phyloP scores from a whole-genome alignment of 2,113 vertebrate genomes.

The Phrynocephalus versicolor region DNA sequence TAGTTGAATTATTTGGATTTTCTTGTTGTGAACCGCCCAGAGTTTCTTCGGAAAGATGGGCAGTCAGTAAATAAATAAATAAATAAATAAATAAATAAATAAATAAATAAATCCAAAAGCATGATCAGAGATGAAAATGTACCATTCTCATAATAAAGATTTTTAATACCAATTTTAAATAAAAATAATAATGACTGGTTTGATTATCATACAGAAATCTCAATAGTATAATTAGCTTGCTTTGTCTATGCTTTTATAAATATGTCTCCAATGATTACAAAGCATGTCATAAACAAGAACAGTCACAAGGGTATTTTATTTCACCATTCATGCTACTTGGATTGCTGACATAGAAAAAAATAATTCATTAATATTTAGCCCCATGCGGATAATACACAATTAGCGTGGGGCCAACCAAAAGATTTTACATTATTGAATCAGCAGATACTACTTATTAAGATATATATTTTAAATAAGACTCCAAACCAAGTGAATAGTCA shows the following conservation, averaged over 20 bases:
- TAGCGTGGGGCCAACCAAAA: too few species aligned
- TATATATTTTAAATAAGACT: constrained; percentile 30
- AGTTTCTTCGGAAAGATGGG: too few species aligned
- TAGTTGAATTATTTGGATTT: too few species aligned
- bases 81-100: too few species aligned
- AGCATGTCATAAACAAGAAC: constrained; percentile 17
- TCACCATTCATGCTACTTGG: constrained; percentile 9
- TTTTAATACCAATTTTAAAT: neutral
- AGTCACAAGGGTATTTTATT: neutral
- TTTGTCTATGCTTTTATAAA: constrained; percentile 25
- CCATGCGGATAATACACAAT: neutral
- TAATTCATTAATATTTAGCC: neutral
- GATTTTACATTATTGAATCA: neutral
- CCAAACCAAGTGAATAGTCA: constrained; percentile 27
- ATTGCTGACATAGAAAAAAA: neutral
- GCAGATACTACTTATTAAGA: neutral
- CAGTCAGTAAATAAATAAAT: too few species aligned
- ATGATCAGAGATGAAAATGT: neutral
- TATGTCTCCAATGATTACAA: constrained; percentile 18
- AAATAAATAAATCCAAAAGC: neutral
- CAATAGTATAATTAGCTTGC: constrained; percentile 8
- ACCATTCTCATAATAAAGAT: neutral
- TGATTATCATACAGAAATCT: neutral
- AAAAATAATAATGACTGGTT: neutral
- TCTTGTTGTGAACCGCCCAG: too few species aligned